These are phyloP conservation scores for Myrmecobius fasciatus DNA, from an alignment of 2,113 vertebrate species.

Conservation along the genomic window DNA sequence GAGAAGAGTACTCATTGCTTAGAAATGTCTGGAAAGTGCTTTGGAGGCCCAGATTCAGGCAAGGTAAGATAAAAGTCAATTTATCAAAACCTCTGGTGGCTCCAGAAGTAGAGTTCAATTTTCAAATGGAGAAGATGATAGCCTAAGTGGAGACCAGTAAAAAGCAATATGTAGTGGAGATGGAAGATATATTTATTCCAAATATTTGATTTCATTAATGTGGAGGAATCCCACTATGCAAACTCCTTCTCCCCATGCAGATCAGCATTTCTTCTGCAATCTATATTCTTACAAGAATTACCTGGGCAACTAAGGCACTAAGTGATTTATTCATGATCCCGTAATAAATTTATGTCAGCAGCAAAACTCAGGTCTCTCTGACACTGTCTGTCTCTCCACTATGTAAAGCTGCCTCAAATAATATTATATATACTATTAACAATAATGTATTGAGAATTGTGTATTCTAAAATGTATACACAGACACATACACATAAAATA, in stretches of 20 bases:
- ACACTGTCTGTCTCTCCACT: background rate
- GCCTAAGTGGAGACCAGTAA: background rate
- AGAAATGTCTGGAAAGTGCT: background rate
- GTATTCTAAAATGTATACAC: background rate
- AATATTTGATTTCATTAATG: background rate
- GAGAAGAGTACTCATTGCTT: background rate
- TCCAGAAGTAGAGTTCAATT: background rate
- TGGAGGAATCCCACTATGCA: background rate
- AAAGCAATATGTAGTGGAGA: background rate
- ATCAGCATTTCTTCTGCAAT: background rate
- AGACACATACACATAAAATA: background rate
- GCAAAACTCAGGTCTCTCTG: background rate
- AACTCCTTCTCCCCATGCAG: background rate
- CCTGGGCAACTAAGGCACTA: background rate
- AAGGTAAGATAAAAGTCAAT: background rate
- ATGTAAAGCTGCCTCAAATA: background rate
- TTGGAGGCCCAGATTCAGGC: background rate
- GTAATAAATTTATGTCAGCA: background rate
- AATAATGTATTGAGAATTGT: background rate
- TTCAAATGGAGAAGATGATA: background rate
- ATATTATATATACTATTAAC: background rate
- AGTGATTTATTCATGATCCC: background rate
- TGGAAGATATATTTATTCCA: background rate
- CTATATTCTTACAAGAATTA: background rate
- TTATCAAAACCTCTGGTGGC: background rate